Conservation (phyloP, 2,888 invertebrate species). For the Idaea dimidiata region DNA sequence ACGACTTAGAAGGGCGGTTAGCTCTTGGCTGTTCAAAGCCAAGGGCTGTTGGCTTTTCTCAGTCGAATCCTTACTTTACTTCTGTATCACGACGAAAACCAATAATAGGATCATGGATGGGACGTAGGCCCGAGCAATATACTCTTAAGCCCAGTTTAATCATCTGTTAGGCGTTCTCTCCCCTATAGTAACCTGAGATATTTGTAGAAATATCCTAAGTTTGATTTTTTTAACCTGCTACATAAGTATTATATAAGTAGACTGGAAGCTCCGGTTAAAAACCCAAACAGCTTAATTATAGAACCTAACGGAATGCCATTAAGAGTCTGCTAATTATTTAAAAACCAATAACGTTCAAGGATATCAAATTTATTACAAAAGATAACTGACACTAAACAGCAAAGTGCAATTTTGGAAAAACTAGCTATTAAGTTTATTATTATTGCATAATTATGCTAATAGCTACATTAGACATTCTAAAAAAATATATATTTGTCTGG, state of each 20-base stretch:
- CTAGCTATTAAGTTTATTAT: not conserved
- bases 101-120: no score
- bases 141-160: no score
- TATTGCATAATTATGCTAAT: not conserved
- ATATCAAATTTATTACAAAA: constrained; percentile 1
- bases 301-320: not conserved
- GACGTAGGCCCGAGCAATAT: no score
- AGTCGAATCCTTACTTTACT: no score
- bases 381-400: not conserved
- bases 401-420: not conserved
- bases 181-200: not conserved
- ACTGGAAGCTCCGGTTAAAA: not conserved
- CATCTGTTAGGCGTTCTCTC: not conserved
- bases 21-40: no score
- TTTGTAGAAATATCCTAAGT: not conserved
- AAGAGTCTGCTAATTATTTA: not conserved
- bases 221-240: not conserved
- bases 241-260: not conserved
- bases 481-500: not conserved
- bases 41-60: no score
- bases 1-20: no score
- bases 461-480: not conserved
- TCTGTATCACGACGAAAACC: no score
- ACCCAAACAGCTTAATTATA: not conserved
- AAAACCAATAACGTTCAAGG: constrained; percentile 5